These are phyloP conservation scores for Dryomyza anilis DNA, from an alignment of 2,888 invertebrate species.

Conservation along the genomic window DNA sequence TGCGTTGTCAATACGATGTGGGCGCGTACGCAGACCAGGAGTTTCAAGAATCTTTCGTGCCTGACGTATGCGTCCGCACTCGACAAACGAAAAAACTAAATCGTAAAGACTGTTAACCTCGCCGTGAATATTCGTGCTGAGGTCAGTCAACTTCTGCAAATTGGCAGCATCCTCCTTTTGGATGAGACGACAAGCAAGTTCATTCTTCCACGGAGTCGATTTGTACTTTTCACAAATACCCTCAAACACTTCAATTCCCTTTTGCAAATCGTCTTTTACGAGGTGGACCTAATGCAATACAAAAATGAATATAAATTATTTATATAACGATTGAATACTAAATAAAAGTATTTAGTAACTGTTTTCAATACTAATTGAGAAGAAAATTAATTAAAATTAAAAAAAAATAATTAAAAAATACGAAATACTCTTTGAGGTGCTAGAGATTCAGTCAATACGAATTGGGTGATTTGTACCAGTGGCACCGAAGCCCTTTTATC, in stretches of 20 bases:
- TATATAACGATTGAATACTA: background rate
- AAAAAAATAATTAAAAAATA: background rate
- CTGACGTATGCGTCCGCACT: conserved; percentile 78
- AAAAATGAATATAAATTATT: background rate
- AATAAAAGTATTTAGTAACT: no score
- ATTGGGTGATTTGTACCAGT: no score
- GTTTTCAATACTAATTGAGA: background rate
- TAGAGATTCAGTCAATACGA: no score
- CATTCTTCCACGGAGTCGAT: conserved; percentile 77
- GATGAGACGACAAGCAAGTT: conserved; percentile 73
- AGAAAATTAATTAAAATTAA: background rate
- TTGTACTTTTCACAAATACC: conserved; percentile 70
- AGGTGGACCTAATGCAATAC: conserved; percentile 64
- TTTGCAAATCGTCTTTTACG: conserved; percentile 69
- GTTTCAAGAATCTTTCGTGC: conserved; percentile 85
- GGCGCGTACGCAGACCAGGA: conserved; percentile 75
- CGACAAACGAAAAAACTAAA: conserved; percentile 81
- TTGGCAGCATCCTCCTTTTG: conserved; percentile 76
- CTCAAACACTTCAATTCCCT: conserved; percentile 75
- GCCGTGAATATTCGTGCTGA: conserved; percentile 77
- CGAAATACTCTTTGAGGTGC: no score
- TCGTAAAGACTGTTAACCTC: conserved; percentile 85
- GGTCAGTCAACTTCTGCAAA: conserved; percentile 82
- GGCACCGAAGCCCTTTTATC: no score
- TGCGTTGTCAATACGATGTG: conserved; percentile 70